These are phyloP conservation scores for Pangasianodon hypophthalmus DNA, from an alignment of 2,113 vertebrate genomes.

Conservation along the genomic window DNA sequence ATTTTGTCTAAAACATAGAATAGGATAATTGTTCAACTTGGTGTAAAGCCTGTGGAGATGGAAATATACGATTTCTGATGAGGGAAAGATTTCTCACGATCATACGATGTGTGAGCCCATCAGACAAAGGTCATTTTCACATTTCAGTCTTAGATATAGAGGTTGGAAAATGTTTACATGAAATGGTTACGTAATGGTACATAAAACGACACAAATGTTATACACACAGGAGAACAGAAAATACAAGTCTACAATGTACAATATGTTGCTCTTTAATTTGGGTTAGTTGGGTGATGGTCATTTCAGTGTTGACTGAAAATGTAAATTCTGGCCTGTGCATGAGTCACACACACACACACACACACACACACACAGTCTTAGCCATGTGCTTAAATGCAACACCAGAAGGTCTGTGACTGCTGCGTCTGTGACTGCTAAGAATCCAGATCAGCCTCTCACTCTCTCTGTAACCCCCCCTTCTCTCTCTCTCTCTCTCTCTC, in stretches of 20 bases:
- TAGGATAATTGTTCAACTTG: not conserved
- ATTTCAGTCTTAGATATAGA: not conserved
- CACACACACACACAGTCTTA: conserved; percentile 11
- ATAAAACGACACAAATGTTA: not conserved
- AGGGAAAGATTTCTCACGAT: not conserved
- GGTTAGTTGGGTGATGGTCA: not conserved
- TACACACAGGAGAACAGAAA: not conserved
- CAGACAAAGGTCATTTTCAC: not conserved
- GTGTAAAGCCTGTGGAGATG: not conserved
- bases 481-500: not conserved
- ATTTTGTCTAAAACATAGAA: not conserved
- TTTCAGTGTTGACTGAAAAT: not conserved
- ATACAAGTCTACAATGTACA: not conserved
- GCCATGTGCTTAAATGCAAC: conserved; percentile 40
- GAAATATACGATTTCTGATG: no score
- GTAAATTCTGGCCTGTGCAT: not conserved
- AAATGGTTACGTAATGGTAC: not conserved
- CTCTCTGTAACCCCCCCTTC: not conserved
- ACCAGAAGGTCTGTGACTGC: conserved; percentile 37
- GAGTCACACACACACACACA: not conserved
- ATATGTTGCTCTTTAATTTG: not conserved
- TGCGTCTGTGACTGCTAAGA: conserved; percentile 45
- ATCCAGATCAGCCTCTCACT: not conserved
- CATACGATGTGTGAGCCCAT: not conserved
- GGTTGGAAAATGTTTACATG: not conserved